phyloP scores from a whole-genome alignment of 2,113 vertebrate species.

The Odocoileus hemionus region DNA sequence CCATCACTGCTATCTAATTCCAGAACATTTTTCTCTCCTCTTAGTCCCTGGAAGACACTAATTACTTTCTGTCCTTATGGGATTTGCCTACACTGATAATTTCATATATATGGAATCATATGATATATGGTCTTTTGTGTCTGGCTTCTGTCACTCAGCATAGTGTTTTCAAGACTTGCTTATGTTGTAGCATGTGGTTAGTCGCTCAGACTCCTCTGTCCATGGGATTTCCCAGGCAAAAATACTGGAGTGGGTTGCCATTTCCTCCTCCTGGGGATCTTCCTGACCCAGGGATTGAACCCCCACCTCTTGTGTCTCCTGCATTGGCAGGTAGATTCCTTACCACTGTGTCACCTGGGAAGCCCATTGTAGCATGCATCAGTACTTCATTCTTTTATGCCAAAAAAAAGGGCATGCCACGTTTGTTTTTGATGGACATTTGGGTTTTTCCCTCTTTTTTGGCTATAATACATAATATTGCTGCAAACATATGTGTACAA shows the following conservation, averaged over 20 bases:
- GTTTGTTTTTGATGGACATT: not conserved
- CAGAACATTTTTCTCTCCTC: not conserved
- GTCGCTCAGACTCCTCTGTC: not conserved
- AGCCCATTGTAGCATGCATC: not conserved
- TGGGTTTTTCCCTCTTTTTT: not conserved
- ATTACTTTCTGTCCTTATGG: not conserved
- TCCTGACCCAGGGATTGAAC: not conserved
- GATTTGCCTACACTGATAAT: not conserved
- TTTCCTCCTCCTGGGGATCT: not conserved
- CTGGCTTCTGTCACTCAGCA: not conserved
- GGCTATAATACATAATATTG: not conserved
- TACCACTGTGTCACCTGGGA: not conserved
- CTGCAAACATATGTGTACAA: not conserved
- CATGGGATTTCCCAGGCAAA: not conserved
- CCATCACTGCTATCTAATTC: not conserved
- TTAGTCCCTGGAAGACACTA: not conserved
- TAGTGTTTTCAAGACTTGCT: not conserved
- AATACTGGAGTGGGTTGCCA: not conserved
- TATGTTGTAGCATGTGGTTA: not conserved
- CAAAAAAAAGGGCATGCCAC: not conserved
- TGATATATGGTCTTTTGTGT: not conserved
- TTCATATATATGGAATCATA: not conserved
- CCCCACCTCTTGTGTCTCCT: not conserved
- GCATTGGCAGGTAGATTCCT: not conserved
- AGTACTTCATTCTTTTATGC: not conserved